Conservation (phyloP, 2,113 vertebrate genomes). For the Otis tarda region DNA sequence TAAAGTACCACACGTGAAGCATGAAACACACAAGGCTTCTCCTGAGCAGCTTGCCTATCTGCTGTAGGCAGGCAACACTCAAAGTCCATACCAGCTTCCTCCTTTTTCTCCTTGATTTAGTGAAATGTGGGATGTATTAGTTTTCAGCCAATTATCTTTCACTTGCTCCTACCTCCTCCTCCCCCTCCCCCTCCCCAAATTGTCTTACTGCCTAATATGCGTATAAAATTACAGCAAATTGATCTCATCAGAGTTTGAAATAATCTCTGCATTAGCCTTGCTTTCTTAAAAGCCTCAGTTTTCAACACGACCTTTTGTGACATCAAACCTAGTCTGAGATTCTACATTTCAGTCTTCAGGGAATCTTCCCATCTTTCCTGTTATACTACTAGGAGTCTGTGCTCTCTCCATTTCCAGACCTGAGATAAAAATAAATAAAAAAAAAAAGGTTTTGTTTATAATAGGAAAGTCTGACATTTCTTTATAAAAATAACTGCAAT, state of each 20-base stretch:
- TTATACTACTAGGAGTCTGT: neutral
- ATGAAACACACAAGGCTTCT: neutral
- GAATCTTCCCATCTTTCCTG: neutral
- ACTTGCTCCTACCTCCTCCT: neutral
- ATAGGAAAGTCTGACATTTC: neutral
- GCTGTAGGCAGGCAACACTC: neutral
- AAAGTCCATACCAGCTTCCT: neutral
- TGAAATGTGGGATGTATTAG: neutral
- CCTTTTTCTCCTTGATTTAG: neutral
- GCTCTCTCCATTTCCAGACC: neutral
- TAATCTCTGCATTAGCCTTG: neutral
- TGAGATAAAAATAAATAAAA: neutral
- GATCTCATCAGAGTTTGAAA: neutral
- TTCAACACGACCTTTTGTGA: neutral
- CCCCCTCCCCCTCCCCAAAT: rapidly evolving
- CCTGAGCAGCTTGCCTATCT: neutral
- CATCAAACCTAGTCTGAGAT: neutral
- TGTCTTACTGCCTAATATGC: neutral
- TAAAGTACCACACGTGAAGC: neutral
- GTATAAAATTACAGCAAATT: neutral
- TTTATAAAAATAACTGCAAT: neutral
- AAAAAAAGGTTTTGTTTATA: neutral
- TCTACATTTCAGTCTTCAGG: neutral
- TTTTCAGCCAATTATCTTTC: neutral
- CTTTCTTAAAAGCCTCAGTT: neutral